Evolutionary conservation across 2,888 invertebrate genomes (phyloP).

Genomic region (Acronicta leporina): DNA sequence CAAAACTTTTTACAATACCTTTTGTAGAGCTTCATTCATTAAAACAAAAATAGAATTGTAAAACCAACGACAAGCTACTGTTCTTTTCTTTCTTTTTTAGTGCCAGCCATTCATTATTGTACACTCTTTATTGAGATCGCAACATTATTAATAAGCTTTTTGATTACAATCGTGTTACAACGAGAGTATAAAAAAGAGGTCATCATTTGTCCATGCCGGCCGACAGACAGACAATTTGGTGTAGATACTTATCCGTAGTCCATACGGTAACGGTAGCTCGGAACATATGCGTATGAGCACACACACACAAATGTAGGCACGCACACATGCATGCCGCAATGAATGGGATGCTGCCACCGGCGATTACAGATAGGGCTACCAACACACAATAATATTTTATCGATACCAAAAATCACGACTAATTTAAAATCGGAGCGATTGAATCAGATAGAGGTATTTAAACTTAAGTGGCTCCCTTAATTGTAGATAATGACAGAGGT

Average conservation of each 20-base stretch:
- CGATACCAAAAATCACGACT: slow-evolving; percentile 54
- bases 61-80: slow-evolving; percentile 51
- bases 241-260: slow-evolving; percentile 67
- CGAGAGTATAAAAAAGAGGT: slow-evolving; percentile 69
- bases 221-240: slow-evolving; percentile 70
- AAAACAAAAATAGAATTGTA: slow-evolving; percentile 67
- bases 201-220: slow-evolving; percentile 69
- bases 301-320: slow-evolving; percentile 45
- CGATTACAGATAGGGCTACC: slow-evolving; percentile 75
- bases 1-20: slow-evolving; percentile 51
- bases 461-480: slow-evolving; percentile 43
- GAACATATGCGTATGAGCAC: slow-evolving; percentile 58
- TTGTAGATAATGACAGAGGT: slow-evolving; percentile 48
- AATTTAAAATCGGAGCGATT: slow-evolving; percentile 55
- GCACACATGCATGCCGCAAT: slow-evolving; percentile 66
- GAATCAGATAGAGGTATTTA: slow-evolving; percentile 54
- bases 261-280: slow-evolving; percentile 76
- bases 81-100: slow-evolving; percentile 52
- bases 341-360: slow-evolving; percentile 82
- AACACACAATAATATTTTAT: slow-evolving; percentile 54
- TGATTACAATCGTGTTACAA: slow-evolving; percentile 71
- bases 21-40: slow-evolving; percentile 65
- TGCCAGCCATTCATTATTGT: slow-evolving; percentile 61
- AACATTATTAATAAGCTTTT: slow-evolving; percentile 69
- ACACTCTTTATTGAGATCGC: slow-evolving; percentile 66